Conservation (phyloP, 2,113 vertebrate genomes). For the Chauna torquata region DNA sequence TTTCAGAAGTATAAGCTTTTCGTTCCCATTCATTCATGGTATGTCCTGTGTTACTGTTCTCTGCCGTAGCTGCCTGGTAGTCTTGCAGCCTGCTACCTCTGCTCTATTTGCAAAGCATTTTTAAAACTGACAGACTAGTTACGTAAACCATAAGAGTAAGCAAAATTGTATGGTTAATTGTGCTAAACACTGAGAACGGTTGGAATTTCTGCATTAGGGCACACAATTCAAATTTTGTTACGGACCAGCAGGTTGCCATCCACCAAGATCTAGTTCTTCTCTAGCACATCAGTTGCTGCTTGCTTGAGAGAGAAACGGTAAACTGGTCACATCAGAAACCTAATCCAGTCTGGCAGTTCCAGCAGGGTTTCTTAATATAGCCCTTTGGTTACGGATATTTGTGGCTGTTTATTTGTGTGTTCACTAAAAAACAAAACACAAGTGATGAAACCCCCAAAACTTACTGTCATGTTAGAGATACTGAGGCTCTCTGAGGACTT, state of each 20-base stretch:
- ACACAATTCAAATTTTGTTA: neutral
- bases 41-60: neutral
- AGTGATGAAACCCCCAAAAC: neutral
- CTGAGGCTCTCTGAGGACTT: neutral
- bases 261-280: fast-evolving
- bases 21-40: neutral
- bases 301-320: neutral
- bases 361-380: neutral
- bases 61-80: neutral
- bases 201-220: neutral
- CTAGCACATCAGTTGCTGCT: neutral
- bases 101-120: neutral
- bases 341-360: neutral
- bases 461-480: neutral
- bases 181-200: neutral
- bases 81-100: neutral
- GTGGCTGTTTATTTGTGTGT: neutral
- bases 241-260: neutral
- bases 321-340: neutral
- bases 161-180: neutral
- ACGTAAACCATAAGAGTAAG: neutral
- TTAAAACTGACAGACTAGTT: neutral
- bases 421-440: neutral
- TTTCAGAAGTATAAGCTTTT: neutral
- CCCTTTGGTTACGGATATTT: neutral